Evolutionary conservation across 2,113 vertebrate genomes (phyloP), one percentile per base, ranked within the genome.

Genomic region (Platysternon megacephalum): DNA sequence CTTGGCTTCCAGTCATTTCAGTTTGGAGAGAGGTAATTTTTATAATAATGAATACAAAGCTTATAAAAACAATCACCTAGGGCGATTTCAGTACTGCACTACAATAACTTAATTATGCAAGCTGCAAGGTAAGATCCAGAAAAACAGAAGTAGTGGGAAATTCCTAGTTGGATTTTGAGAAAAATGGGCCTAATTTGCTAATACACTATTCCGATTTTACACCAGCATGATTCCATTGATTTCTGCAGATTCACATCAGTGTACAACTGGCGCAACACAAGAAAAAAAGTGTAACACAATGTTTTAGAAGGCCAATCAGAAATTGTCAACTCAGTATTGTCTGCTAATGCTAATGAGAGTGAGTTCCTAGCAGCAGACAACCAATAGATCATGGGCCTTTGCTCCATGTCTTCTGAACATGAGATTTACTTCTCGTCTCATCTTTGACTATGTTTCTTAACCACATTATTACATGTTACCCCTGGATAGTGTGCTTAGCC

Each of bases 1-100:
- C 28, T 85, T 94, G 29, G 53, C 68, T 97, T 91, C 22, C 26
- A 82, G 5, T 88, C 26, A 79, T 85, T 80, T 94, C 84, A 86
- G 81, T 58, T 89, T 93, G 91, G 51, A 81, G 5, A 19, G 48
- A 79, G 35, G 49, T 0, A 78, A 28, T 1, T 79, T 95, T 68
- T 89, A 58, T 76, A 87, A 11, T 29, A 51, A 48, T 5, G 5
- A 16, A 49, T 78, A 16, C 1, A 78, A 22, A 14, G 35, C 5
- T 74, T 79, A 79, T 55, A 91, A 90, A 85, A 3, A 17, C 49
- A 53, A 11, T 83, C 61, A 58, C n/a, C 10, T 55, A 44, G 6
- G 22, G 44, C 52, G 8, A 39, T 80, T 55, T 52, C 76, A 39
- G 74, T 35, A 10, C 74, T 92, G 29, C 32, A 81, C 29, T 10